Base-by-base conservation (phyloP, 2,797 vertebrate genomes). In the Molothrus ater region DNA sequence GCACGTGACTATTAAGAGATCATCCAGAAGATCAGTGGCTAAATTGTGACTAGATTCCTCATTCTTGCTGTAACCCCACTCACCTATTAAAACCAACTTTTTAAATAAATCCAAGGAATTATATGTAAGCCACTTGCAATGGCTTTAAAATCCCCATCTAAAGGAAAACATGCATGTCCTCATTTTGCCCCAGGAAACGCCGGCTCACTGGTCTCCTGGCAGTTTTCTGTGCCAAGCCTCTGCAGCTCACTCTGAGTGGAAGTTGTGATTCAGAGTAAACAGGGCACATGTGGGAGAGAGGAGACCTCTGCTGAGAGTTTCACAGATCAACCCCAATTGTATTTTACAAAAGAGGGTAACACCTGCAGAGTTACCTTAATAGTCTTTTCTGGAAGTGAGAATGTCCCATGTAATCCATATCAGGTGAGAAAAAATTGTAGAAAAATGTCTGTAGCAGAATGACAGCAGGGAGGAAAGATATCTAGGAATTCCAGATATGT, bases 61-160 rank as follows among this genome's bases (percentile, higher is more conserved):
- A 47, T 71, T 90, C 88, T 84, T 74, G 18, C 80, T 85, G 25
- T 54, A 90, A 79, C 73, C 60, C 38, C 70, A 36, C 40, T 61
- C 76, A 86, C 21, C 43, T 60, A 64, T 82, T 94, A 86, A 93
- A 95, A 13, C 32, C 74, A 80, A 86, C 64, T 68, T 73, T 96
- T 88, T 26, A 0, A 94, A 90, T 86, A 95, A 95, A 93, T 59
- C 83, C 93, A 85, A 74, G 90, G 82, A 94, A 91, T 96, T 94
- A 94, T 61, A 61, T 1, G 0, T 93, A 96, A 96, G 34, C 76
- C 86, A 92, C 61, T 90, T 90, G 73, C 50, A 90, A 70, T 36
- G 28, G 73, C 83, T 92, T 93, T 90, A 70, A 93, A 95, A 81
- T 64, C 85, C 86, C 60, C 11, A 40, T 40, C 36, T 0, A 4